phyloP scores from a whole-genome alignment of 2,113 vertebrate species.

The Takifugu bimaculatus region DNA sequence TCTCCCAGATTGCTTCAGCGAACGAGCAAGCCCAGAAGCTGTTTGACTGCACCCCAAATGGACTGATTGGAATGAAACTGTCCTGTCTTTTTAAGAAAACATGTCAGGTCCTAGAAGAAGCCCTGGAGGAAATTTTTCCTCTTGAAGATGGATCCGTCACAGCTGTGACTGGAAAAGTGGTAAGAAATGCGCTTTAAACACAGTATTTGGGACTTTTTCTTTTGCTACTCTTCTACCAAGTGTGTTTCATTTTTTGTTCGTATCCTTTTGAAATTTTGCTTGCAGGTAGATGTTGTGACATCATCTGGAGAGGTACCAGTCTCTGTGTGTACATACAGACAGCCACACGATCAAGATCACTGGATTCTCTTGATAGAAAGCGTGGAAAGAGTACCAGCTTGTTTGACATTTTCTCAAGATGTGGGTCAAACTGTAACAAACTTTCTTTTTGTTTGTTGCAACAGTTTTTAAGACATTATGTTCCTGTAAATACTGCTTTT shows the following conservation, averaged over 20 bases:
- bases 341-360: conserved; percentile 57
- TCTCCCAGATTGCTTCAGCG: conserved; percentile 81
- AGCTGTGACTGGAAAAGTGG: conserved; percentile 82
- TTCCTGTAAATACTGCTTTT: neutral
- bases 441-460: neutral
- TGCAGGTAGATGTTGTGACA: conserved; percentile 80
- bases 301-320: conserved; percentile 75
- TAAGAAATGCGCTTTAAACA: conserved; percentile 48
- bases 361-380: conserved; percentile 82
- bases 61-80: conserved; percentile 82
- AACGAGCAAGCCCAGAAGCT: conserved; percentile 85
- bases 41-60: conserved; percentile 76
- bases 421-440: conserved; percentile 67
- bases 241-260: neutral
- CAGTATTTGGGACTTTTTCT: neutral
- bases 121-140: conserved; percentile 74
- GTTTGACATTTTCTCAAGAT: conserved; percentile 77
- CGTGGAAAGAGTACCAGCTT: conserved; percentile 82
- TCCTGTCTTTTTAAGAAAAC: conserved; percentile 78
- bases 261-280: neutral
- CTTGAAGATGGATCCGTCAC: conserved; percentile 67
- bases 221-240: neutral
- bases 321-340: conserved; percentile 76
- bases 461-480: neutral
- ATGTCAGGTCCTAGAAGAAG: conserved; percentile 72